phyloP scores from a whole-genome alignment of 2,888 invertebrate species.

The Chirona hameri region DNA sequence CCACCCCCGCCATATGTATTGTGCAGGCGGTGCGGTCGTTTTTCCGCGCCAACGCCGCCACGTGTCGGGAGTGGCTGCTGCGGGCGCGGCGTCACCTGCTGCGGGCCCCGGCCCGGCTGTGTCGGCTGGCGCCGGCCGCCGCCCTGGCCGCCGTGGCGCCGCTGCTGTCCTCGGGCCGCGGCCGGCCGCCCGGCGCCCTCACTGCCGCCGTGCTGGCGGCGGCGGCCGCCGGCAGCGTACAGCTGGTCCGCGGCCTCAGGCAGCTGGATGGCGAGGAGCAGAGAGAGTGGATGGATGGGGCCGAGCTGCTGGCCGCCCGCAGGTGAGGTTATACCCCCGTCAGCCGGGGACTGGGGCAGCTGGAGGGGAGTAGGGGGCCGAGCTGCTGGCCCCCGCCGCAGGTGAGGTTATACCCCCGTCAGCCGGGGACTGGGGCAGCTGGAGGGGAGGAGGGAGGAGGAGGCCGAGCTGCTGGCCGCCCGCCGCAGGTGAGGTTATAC shows the following conservation, averaged over 20 bases:
- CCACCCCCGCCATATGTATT: background rate
- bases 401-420: too few relatives aligned
- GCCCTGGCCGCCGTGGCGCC: constrained; percentile 1
- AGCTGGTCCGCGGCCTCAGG: background rate
- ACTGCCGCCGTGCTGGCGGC: background rate
- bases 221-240: background rate
- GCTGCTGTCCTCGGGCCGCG: background rate
- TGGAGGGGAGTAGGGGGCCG: background rate
- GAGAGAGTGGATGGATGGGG: background rate
- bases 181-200: background rate
- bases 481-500: too few relatives aligned
- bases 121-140: constrained; percentile 59
- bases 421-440: too few relatives aligned
- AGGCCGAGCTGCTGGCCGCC: too few relatives aligned
- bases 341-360: background rate
- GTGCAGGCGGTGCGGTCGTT: constrained; percentile 78
- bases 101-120: constrained; percentile 75
- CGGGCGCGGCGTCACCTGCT: constrained; percentile 76
- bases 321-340: background rate
- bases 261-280: background rate
- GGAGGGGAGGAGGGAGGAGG: too few relatives aligned
- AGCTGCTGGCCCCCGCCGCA: too few relatives aligned
- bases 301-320: background rate
- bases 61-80: constrained; percentile 91
- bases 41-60: constrained; percentile 87